phyloP scores from a whole-genome alignment of 1,140 invertebrate species.

The Trichoplusia ni region DNA sequence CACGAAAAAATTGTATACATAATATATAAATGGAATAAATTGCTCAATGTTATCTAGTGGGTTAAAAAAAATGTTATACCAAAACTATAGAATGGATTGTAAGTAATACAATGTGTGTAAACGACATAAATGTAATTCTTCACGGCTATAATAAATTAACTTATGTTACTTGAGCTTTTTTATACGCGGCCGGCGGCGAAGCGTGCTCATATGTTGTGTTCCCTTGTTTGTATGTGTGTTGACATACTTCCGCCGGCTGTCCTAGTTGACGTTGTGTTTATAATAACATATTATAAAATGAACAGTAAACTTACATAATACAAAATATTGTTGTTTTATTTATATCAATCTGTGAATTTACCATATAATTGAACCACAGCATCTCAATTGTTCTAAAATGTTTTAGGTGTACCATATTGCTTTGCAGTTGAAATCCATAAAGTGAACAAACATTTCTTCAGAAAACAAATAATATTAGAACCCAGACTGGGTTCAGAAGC shows the following conservation, averaged over 20 bases:
- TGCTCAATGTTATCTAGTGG: constrained; percentile 63
- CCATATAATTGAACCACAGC: background rate
- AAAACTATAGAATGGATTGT: constrained; percentile 43
- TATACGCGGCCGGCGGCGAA: constrained; percentile 21
- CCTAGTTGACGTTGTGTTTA: constrained; percentile 74
- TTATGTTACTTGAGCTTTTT: constrained; percentile 35
- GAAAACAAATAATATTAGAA: no score
- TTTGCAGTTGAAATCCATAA: no score
- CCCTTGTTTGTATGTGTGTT: constrained; percentile 22
- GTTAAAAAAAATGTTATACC: constrained; percentile 45
- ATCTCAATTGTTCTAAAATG: background rate
- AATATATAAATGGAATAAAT: constrained; percentile 32
- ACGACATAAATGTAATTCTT: constrained; percentile 17
- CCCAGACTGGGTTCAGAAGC: no score
- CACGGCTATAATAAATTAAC: constrained; percentile 39
- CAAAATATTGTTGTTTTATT: constrained; percentile 66
- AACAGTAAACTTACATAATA: constrained; percentile 74
- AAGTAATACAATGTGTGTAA: constrained; percentile 23
- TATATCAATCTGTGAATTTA: background rate
- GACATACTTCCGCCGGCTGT: constrained; percentile 13
- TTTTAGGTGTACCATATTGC: background rate
- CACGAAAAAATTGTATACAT: constrained; percentile 28
- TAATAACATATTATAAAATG: constrained; percentile 80
- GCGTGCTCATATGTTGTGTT: constrained; percentile 16
- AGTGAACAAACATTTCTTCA: no score